Conservation (phyloP, 1,140 invertebrate species). For the Arion vulgaris region DNA sequence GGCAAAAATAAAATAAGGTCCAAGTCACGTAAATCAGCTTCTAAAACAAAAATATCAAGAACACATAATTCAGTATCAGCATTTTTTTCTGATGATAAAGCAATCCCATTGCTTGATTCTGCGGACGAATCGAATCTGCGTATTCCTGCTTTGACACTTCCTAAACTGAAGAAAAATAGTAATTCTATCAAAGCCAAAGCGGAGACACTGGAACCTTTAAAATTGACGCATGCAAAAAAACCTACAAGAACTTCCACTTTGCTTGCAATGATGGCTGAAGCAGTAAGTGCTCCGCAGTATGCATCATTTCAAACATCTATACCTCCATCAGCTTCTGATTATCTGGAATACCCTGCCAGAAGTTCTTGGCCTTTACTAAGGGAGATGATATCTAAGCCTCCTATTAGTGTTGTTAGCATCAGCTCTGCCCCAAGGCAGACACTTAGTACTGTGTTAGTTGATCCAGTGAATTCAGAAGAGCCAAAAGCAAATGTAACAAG, state of each 20-base stretch:
- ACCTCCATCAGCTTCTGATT: neutral
- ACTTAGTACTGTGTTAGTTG: slow-evolving; percentile 6
- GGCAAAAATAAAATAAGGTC: neutral
- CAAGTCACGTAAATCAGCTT: neutral
- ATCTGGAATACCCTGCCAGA: neutral
- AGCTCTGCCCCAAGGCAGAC: neutral
- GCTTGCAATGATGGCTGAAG: slow-evolving; percentile 1
- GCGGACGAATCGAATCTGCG: neutral
- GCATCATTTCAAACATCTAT: neutral
- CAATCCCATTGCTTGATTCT: neutral
- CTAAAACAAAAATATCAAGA: neutral
- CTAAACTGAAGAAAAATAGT: neutral
- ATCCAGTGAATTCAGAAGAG: neutral
- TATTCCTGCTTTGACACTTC: neutral
- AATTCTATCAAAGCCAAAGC: neutral
- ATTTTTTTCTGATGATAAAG: neutral
- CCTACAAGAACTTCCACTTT: neutral
- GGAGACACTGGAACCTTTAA: neutral
- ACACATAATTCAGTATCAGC: neutral
- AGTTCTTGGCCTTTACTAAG: slow-evolving; percentile 18
- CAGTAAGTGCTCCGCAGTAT: slow-evolving; percentile 4
- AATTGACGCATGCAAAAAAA: neutral
- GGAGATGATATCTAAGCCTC: slow-evolving; percentile 1
- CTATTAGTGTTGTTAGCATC: neutral
- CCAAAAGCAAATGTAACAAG: neutral